Conservation (phyloP, 2,113 vertebrate species). For the Oryzias woworae region DNA sequence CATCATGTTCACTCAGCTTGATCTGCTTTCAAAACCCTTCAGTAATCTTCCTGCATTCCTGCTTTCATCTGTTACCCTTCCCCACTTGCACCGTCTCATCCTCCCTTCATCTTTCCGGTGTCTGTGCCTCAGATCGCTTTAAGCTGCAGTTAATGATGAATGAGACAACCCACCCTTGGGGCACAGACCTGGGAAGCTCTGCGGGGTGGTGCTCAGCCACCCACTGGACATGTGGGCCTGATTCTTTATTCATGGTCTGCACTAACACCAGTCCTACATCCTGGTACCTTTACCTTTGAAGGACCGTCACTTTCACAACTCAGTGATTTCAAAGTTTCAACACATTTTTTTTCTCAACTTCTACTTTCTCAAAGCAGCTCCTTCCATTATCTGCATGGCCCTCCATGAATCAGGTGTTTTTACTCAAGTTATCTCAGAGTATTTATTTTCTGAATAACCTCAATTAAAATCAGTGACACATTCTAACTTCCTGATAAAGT, state of each 20-base stretch:
- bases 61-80: conserved; percentile 37
- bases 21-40: conserved; percentile 37
- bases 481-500: conserved; percentile 1
- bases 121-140: conserved; percentile 47
- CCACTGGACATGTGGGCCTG: conserved; percentile 33
- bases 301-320: conserved; percentile 33
- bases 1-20: conserved; percentile 21
- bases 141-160: conserved; percentile 67
- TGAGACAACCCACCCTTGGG: conserved; percentile 47
- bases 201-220: conserved; percentile 31
- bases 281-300: conserved; percentile 11
- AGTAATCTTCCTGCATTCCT: conserved; percentile 33
- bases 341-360: neutral
- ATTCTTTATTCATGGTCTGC: conserved; percentile 62
- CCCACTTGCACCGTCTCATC: conserved; percentile 18
- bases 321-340: conserved; percentile 17
- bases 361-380: conserved; percentile 13
- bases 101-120: conserved; percentile 25
- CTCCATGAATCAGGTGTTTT: conserved; percentile 2
- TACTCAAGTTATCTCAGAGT: conserved; percentile 1
- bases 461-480: conserved; percentile 8
- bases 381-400: conserved; percentile 7
- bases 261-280: conserved; percentile 21
- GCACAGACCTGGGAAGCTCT: conserved; percentile 28
- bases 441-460: conserved; percentile 7